These are phyloP conservation scores for Pan troglodytes DNA, from an alignment of 2,113 vertebrate species.

Conservation along the genomic window NHGRI_mPanTro3-v2.1_pri NC_072421.2:97034001-97034500, in stretches of 20 bases:
- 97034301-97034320: not conserved
- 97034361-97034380: not conserved
- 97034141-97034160: not conserved
- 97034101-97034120: not conserved
- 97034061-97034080: not conserved
- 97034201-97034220: not conserved
- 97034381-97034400: not conserved
- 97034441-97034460: not conserved
- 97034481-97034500: not conserved
- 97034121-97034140: not conserved
- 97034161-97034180: not conserved
- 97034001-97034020: too few species aligned
- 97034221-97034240: not conserved
- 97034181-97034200: not conserved
- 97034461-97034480: not conserved
- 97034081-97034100: not conserved
- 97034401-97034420: not conserved
- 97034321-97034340: not conserved
- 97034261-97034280: not conserved
- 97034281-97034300: not conserved
- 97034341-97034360: not conserved
- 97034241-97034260: not conserved
- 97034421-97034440: not conserved
- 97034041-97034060: not conserved
- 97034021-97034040: too few species aligned